Evolutionary conservation across 35 echinoderm and acorn worm genomes (phyloP), one percentile per base, ranked within the genome.

Genomic region (Chiridota heheva): DNA sequence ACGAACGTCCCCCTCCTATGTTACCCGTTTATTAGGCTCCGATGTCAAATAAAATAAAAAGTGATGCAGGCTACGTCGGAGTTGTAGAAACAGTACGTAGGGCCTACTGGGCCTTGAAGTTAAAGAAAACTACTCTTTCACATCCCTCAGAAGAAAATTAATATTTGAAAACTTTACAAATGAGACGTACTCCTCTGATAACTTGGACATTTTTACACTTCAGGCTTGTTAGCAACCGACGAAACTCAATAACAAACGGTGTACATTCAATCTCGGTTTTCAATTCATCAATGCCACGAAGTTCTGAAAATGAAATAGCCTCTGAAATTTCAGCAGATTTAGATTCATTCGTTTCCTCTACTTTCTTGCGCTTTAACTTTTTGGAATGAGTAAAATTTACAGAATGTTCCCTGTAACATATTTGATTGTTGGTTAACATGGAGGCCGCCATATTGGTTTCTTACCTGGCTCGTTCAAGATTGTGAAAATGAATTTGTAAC

Each of bases 221-320:
- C 4, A 40, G n/a, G 41, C 78, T 89, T 47, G 82, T 37, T 5
- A 89, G 60, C 46, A 89, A 40, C 25, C 86, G 77, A 8, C 86
- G 46, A 44, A 89, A 89, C 31, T 89, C 86, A 18, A 89, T 36
- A 43, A 89, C 58, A 15, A 82, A 40, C 13, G 77, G 86, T 35
- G 67, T 27, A 49, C 86, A 86, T 24, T n/a, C n/a, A n/a, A n/a
- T n/a, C n/a, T n/a, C n/a, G n/a, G n/a, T n/a, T n/a, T n/a, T n/a
- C n/a, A n/a, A n/a, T n/a, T n/a, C n/a, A n/a, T n/a, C n/a, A n/a
- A n/a, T n/a, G n/a, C n/a, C n/a, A n/a, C n/a, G n/a, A n/a, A n/a
- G n/a, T n/a, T n/a, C n/a, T n/a, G n/a, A n/a, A n/a, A n/a, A n/a
- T n/a, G n/a, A n/a, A n/a, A n/a, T n/a, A n/a, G n/a, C n/a, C n/a